Evolutionary conservation across 2,797 vertebrate genomes (phyloP), one percentile per base, ranked within the genome.

Genomic region (Muscicapa striata): DNA sequence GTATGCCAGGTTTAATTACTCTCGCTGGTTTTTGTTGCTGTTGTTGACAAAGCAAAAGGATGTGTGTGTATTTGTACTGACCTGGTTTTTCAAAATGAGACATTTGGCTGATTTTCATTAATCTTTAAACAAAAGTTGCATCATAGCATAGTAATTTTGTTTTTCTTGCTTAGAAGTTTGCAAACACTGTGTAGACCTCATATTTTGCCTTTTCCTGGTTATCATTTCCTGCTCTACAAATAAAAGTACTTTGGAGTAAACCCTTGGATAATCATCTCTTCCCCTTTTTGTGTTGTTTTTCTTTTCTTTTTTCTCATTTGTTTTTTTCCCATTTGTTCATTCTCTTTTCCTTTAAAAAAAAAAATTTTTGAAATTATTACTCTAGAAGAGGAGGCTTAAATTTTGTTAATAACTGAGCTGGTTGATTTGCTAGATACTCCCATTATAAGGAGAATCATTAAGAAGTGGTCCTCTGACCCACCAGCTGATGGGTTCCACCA

Each of bases 281-380:
- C 15, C 23, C 3, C 55, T 30, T 43, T 46, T 10, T 36, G 7
- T 21, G 20, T 20, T 17, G 16, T 20, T 58, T n/a, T 43, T 8
- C 2, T 22, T 11, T 6, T 54, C 36, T 57, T 45, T 29, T 15
- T 8, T 6, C 3, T 15, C 1, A 0, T 59, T 45, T 38, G 1
- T 32, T 59, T 45, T 29, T 15, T 8, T 6, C 3, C 13, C 1
- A 0, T 59, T 45, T 38, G 1, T 32, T 59, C 34, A 7, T 58
- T 59, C 5, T 36, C 36, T 1, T 20, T 45, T 26, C 38, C 38
- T 12, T 8, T 1, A 36, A 36, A 36, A 36, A 36, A 36, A 36
- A 36, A 36, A 36, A 36, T 9, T 9, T 36, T 36, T 36, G 36
- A 64, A 72, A 61, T 18, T 19, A 43, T 63, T 43, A 7, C 16